Base-by-base conservation (phyloP, 2,113 vertebrate species). In the Protobothrops mucrosquamatus region DNA sequence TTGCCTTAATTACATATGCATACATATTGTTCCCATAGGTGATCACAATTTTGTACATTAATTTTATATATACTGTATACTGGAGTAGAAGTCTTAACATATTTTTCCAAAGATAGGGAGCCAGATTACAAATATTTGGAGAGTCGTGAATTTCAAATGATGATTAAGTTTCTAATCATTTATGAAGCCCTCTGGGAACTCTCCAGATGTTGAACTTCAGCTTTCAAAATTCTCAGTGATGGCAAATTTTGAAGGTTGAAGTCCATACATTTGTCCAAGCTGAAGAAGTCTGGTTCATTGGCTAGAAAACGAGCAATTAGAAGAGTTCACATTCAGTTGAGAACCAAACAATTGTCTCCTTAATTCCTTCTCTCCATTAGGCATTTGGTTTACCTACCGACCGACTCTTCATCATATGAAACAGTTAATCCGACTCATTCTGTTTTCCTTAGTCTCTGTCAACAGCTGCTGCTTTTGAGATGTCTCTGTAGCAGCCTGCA, bases 401-500 rank as follows among this genome's bases (percentile, higher is more conserved):
- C 15, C 4, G 69, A 34, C 6, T 39, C n/a, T 39, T 7, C 69
- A 8, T 81, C 34, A 3, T 81, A 81, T 52, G 23, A 34, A 92
- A 89, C 7, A 11, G 51, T 92, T 92, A 85, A 89, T 89, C 54
- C 64, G 26, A 6, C 43, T 29, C 18, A 1, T 4, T 69, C 90
- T 92, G 94, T 46, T 87, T 95, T 87, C 15, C 85, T 0, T 1
- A 56, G 51, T 95, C 92, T 95, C 34, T 20, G 94, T 93, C 86
- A 96, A 89, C 94, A 96, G 95, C 93, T 96, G 95, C 54, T 94
- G 61, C 96, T 96, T 96, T 94, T 81, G 94, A 96, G 94, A 85
- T 92, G 93, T 81, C 94, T 92, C 87, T 88, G 95, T 92, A 96
- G 24, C 94, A 96, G 91, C 81, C 95, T 92, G 92, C 95, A 96